Base-by-base conservation (phyloP, 2,888 invertebrate species). In the Stenchaetothrips biformis region DNA sequence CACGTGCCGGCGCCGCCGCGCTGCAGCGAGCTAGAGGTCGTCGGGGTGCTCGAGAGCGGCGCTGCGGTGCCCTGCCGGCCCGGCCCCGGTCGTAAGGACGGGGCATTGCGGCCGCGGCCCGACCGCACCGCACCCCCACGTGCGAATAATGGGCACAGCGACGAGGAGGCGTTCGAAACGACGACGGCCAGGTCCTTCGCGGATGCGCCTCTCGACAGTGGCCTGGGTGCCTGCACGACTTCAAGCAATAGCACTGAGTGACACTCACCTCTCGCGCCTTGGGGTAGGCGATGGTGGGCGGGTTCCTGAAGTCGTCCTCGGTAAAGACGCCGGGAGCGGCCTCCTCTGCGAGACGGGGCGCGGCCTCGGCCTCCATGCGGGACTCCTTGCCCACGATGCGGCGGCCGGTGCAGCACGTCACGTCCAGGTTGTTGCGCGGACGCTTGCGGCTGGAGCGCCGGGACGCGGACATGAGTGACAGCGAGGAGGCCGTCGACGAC, bases 361-460 rank as follows among this genome's bases (percentile, higher is more conserved):
- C 13, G 53, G 53, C 53, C 53, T 21, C 67, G 25, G 67, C 25
- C 21, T 74, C 67, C 25, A 74, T 59, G 59, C 18, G 67, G 21
- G 67, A 74, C 67, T n/a, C 67, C 21, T 25, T 21, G 67, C 67
- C 67, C 21, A 74, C 67, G 21, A 74, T 74, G 21, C 67, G n/a
- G 21, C 67, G n/a, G 25, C 67, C 67, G 25, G 67, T 74, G 67
- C 67, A 74, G 25, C 67, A 25, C 67, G 67, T 74, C 67, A 74
- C 67, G 21, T 74, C 67, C 25, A 74, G 67, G 67, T 8, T 25
- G 67, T 11, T 74, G 25, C 67, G 67, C 9, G 67, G 59, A 16
- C 67, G 67, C 67, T 59, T 21, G 21, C 25, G 21, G 67, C 67
- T 21, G 9, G 25, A 21, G 67, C 59, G 67, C 21, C 21, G 67